phyloP scores from a whole-genome alignment of 2,888 invertebrate genomes.

The Melipona beecheii region DNA sequence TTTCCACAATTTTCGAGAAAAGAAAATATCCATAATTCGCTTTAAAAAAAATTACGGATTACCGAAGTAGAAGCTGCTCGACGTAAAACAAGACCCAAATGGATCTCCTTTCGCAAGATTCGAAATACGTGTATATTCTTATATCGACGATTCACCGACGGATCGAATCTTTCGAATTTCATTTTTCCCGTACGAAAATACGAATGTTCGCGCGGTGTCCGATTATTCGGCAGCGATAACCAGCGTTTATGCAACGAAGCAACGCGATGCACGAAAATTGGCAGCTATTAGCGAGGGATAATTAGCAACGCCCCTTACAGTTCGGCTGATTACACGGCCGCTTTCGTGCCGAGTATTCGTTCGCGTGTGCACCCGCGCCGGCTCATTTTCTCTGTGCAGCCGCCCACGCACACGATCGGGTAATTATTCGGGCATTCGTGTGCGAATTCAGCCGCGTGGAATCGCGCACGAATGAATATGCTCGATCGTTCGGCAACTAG shows the following conservation, averaged over 20 bases:
- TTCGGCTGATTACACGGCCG: conserved; percentile 33
- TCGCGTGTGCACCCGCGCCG: conserved; percentile 48
- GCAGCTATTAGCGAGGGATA: conserved; percentile 36
- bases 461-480: conserved; percentile 32
- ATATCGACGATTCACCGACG: background rate
- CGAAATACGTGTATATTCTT: too few relatives aligned
- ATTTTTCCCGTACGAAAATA: background rate
- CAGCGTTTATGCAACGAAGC: conserved; percentile 1
- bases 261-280: conserved; percentile 39
- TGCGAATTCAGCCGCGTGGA: conserved; percentile 23
- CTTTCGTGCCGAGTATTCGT: conserved; percentile 40
- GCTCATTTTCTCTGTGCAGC: conserved; percentile 24
- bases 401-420: conserved; percentile 26
- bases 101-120: too few relatives aligned
- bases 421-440: conserved; percentile 39
- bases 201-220: background rate
- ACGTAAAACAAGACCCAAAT: too few relatives aligned
- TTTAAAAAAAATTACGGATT: too few relatives aligned
- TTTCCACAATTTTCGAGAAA: too few relatives aligned
- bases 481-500: conserved; percentile 14
- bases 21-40: too few relatives aligned
- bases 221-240: conserved; percentile 3
- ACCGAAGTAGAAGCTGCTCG: too few relatives aligned
- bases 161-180: background rate
- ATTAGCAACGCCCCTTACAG: conserved; percentile 42